Evolutionary conservation across 2,797 vertebrate genomes (phyloP).

Genomic region (Eulemur rubriventer): DNA sequence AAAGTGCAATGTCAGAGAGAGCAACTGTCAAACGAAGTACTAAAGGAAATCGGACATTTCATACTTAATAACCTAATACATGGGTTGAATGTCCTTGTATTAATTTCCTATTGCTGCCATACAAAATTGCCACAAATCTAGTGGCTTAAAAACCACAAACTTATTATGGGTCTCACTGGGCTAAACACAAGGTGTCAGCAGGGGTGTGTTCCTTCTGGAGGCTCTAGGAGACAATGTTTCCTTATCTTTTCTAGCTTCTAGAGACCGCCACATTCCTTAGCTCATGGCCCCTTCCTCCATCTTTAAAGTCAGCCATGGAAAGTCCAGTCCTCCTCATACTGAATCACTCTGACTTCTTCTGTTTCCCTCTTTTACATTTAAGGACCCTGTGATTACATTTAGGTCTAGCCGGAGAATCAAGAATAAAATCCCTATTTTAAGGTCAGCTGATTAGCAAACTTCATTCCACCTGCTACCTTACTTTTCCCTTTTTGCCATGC

Average conservation of each 20-base stretch:
- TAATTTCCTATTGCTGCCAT: background rate
- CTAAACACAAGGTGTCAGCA: background rate
- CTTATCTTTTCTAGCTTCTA: background rate
- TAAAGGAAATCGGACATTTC: too few species aligned
- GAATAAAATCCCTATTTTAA: background rate
- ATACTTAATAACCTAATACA: background rate
- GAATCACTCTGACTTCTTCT: background rate
- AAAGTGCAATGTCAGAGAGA: too few species aligned
- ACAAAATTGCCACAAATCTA: background rate
- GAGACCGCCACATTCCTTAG: background rate
- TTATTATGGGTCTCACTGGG: background rate
- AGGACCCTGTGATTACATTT: background rate
- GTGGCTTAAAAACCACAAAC: background rate
- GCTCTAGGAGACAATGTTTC: background rate
- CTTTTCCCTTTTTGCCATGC: background rate
- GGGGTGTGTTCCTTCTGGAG: background rate
- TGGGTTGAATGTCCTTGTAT: background rate
- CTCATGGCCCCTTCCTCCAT: background rate
- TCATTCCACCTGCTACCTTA: background rate
- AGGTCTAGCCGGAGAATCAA: background rate
- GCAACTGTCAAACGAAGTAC: too few species aligned
- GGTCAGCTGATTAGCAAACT: background rate
- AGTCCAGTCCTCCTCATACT: background rate
- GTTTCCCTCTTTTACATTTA: background rate
- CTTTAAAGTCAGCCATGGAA: conserved; percentile 19